phyloP scores from a whole-genome alignment of 2,113 vertebrate genomes.

The Peucedramus taeniatus region DNA sequence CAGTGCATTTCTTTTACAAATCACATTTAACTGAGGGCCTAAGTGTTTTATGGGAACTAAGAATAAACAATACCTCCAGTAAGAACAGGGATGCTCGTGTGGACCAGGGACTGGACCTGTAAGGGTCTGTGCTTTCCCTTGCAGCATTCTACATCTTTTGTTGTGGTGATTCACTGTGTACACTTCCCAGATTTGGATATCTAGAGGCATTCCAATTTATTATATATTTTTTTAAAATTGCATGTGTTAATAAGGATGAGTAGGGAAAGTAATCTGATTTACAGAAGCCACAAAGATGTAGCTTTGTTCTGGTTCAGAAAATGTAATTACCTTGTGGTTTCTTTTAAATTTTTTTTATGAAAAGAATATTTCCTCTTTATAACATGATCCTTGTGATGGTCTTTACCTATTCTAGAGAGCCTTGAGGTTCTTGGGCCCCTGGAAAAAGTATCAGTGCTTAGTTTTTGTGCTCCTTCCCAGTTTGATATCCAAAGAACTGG shows the following conservation, averaged over 20 bases:
- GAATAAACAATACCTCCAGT: neutral
- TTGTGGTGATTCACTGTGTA: neutral
- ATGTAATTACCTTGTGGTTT: neutral
- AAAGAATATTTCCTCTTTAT: neutral
- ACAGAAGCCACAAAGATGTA: neutral
- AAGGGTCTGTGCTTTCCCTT: neutral
- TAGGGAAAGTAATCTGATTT: neutral
- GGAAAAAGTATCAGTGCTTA: neutral
- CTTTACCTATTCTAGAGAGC: neutral
- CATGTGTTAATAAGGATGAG: neutral
- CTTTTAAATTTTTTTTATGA: neutral
- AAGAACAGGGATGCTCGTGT: neutral
- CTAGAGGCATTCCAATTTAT: neutral
- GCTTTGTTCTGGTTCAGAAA: neutral
- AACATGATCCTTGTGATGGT: neutral
- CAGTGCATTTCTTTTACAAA: neutral
- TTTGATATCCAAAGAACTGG: neutral
- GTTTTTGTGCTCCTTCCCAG: neutral
- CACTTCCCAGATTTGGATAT: neutral
- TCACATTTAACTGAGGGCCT: neutral
- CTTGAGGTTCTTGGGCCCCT: neutral
- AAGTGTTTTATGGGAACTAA: neutral
- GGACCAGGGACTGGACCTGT: accelerated
- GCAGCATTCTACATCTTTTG: neutral
- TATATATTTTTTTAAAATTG: neutral